Base-by-base conservation (phyloP, 2,797 vertebrate genomes). In the Echiichthys vipera region DNA sequence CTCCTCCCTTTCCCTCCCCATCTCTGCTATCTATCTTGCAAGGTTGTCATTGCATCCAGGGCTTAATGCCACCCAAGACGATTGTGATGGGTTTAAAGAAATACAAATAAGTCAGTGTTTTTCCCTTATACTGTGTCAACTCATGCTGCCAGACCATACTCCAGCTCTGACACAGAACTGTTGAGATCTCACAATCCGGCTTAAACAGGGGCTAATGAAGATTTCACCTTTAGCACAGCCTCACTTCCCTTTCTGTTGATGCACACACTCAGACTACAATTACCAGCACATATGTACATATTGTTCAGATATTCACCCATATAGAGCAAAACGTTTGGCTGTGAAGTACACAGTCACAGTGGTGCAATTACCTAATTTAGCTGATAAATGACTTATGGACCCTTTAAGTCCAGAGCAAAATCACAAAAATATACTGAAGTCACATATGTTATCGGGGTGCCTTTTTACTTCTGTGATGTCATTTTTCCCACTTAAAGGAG, bases 331-430 rank as follows among this genome's bases (percentile, higher is more conserved):
- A 50, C n/a, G 32, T 50, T 54, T n/a, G 57, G 51, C 74, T 90
- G 88, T 86, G 84, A 93, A 90, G 84, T 65, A 67, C 79, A 80
- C 78, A 80, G 86, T 90, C 85, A 79, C 71, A 84, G 68, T 43
- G 29, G 71, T 50, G 63, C 77, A 86, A 86, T 90, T 88, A 88
- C 78, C 45, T 49, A 49, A 54, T 69, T 53, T 39, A 66, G 71
- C 82, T 84, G 89, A 92, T 90, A 81, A 89, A 91, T 64, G 50
- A 74, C 85, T 90, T 86, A 84, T 81, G 71, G 74, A 62, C 49
- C 11, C 67, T 75, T 80, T 7, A 61, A 80, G 53, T 58, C 79
- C 51, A 81, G 74, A 69, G 55, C 25, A 67, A 77, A 72, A 85
- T 86, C 84, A 73, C 64, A 66, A 53, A 67, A 74, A 67, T 84